phyloP scores from a whole-genome alignment of 2,797 vertebrate genomes.

The Sebastes elongatus region DNA sequence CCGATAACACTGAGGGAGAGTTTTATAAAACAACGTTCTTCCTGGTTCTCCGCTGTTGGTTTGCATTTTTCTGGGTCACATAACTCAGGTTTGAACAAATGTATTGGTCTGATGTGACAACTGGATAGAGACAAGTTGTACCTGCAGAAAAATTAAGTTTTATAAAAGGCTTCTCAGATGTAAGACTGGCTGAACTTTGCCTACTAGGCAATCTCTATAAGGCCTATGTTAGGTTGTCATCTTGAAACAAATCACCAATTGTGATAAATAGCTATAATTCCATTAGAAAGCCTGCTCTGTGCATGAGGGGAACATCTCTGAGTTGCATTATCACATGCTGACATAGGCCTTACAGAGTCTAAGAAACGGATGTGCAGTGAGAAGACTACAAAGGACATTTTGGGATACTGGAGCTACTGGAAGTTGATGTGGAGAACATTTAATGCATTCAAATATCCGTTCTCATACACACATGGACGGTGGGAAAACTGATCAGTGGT shows the following conservation, averaged over 20 bases:
- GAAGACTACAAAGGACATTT: background rate
- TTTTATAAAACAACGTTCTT: background rate
- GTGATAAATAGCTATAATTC: constrained; percentile 32
- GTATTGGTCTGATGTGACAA: background rate
- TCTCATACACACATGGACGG: background rate
- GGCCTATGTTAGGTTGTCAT: constrained; percentile 32
- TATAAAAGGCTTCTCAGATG: constrained; percentile 62
- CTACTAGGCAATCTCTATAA: constrained; percentile 16
- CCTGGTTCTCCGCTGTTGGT: background rate
- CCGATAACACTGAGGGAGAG: constrained; percentile 41
- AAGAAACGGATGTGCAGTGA: constrained; percentile 1
- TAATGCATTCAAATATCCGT: constrained; percentile 14
- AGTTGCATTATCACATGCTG: constrained; percentile 27
- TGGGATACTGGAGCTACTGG: background rate
- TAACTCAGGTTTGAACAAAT: background rate
- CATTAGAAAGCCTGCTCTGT: constrained; percentile 22
- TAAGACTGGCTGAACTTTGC: constrained; percentile 59
- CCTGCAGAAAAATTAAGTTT: constrained; percentile 5
- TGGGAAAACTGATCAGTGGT: constrained; percentile 16
- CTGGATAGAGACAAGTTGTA: background rate
- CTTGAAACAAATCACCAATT: constrained; percentile 30
- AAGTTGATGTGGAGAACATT: background rate
- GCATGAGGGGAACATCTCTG: constrained; percentile 22
- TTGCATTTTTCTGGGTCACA: constrained; percentile 4
- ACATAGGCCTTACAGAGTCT: constrained; percentile 24